Evolutionary conservation across 2,888 invertebrate species (phyloP).

Genomic region (Girardia tigrina): DNA sequence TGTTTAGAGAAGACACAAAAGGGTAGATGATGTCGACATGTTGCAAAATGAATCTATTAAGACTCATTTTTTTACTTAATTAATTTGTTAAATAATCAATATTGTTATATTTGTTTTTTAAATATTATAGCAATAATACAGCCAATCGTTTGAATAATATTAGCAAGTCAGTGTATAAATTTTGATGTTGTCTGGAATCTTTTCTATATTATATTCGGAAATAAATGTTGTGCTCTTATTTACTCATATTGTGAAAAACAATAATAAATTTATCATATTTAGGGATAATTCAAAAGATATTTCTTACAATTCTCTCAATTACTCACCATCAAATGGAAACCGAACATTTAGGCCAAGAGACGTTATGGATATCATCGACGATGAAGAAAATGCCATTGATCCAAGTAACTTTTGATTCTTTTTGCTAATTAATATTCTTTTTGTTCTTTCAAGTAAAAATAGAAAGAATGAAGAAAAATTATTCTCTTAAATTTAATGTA

Average conservation of each 20-base stretch:
- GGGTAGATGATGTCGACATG: too few relatives aligned
- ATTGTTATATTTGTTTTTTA: too few relatives aligned
- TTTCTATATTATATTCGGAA: neutral
- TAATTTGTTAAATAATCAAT: too few relatives aligned
- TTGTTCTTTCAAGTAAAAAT: too few relatives aligned
- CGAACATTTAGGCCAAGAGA: neutral
- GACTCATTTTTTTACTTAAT: too few relatives aligned
- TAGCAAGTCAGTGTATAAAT: neutral
- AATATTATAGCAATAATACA: neutral
- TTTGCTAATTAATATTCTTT: neutral
- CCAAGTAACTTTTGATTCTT: neutral
- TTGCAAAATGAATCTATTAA: too few relatives aligned
- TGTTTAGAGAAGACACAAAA: too few relatives aligned
- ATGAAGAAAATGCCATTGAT: neutral
- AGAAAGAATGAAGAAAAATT: too few relatives aligned
- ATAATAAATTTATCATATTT: neutral
- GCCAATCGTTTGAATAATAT: neutral
- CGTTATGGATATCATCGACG: neutral
- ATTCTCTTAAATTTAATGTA: too few relatives aligned
- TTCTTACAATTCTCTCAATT: neutral
- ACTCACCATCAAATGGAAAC: neutral
- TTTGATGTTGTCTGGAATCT: neutral
- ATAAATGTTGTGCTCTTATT: neutral
- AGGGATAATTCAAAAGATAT: neutral
- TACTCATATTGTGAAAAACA: neutral